Evolutionary conservation across 2,113 vertebrate genomes (phyloP).

Genomic region (Pedionomus torquatus): DNA sequence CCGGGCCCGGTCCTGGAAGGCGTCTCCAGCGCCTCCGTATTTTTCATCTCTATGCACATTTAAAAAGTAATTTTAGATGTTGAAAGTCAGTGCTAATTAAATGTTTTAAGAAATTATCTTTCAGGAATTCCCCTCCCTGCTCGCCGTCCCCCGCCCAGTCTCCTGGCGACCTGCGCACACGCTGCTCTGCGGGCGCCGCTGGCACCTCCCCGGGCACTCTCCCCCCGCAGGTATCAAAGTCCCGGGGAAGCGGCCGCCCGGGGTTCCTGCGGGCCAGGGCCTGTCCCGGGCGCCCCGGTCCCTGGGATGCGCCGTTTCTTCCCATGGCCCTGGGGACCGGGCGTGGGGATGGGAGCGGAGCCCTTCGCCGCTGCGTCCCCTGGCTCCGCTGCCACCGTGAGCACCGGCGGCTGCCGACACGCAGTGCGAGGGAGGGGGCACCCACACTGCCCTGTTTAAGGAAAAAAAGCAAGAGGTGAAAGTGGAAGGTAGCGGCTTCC

Average conservation of each 20-base stretch:
- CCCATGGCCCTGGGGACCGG: neutral
- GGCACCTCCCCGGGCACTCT: no score
- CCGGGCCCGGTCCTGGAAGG: neutral
- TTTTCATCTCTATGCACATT: slow-evolving; percentile 45
- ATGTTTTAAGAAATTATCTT: neutral
- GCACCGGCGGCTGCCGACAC: neutral
- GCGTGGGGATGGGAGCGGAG: neutral
- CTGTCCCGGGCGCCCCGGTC: neutral
- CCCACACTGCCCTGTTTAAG: accelerated
- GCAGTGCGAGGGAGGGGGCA: neutral
- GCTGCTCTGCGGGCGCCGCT: no score
- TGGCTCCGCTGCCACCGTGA: neutral
- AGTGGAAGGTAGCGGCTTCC: neutral
- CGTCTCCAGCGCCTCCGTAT: neutral
- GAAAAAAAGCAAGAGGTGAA: neutral
- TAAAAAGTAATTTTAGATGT: neutral
- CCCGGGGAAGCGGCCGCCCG: neutral
- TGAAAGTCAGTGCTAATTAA: slow-evolving; percentile 48
- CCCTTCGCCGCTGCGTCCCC: neutral
- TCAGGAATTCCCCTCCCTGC: slow-evolving; percentile 51
- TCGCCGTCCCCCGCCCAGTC: neutral
- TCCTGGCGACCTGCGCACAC: no score
- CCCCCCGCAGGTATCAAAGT: slow-evolving; percentile 15
- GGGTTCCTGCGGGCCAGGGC: slow-evolving; percentile 35
- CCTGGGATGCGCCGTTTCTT: neutral